Percentiles rank a stretch among this genome's conserved stretches.
Conservation (phyloP, 2,113 vertebrate genomes). For the Dasyornis broadbenti region DNA sequence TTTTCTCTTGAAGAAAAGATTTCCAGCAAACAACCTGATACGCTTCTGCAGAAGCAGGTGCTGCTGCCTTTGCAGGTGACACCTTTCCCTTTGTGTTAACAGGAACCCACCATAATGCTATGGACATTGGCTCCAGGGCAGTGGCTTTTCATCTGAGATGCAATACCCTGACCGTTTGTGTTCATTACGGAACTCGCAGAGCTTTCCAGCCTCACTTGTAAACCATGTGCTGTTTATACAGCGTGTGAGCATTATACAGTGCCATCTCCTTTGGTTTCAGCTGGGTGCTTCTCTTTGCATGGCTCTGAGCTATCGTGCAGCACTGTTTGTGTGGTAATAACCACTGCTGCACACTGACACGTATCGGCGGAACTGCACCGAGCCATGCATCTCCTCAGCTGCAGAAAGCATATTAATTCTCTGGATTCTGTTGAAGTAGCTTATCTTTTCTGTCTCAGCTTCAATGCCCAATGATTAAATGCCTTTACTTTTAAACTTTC, state of each 20-base stretch:
- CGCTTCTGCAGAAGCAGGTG: not conserved
- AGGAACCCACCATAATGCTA: not conserved
- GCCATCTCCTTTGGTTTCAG: not conserved
- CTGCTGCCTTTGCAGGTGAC: not conserved
- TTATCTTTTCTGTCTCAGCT: not conserved
- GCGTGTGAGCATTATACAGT: rapidly evolving
- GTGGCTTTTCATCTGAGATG: not conserved
- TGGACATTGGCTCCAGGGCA: not conserved
- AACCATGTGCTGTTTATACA: not conserved
- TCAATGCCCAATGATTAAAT: not conserved
- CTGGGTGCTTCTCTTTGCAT: not conserved
- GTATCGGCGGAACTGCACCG: not conserved
- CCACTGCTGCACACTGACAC: not conserved
- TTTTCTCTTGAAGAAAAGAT: not conserved
- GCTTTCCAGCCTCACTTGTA: not conserved
- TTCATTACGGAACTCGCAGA: not conserved
- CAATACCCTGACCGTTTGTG: not conserved
- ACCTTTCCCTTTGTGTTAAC: not conserved
- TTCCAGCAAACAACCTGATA: not conserved
- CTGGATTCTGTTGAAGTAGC: not conserved
- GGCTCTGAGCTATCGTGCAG: not conserved
- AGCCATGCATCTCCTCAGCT: not conserved
- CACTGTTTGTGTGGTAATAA: not conserved
- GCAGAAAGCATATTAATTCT: not conserved
- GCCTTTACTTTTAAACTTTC: not conserved